Conservation (phyloP, 1,140 invertebrate genomes). For the Hycleus phaleratus region DNA sequence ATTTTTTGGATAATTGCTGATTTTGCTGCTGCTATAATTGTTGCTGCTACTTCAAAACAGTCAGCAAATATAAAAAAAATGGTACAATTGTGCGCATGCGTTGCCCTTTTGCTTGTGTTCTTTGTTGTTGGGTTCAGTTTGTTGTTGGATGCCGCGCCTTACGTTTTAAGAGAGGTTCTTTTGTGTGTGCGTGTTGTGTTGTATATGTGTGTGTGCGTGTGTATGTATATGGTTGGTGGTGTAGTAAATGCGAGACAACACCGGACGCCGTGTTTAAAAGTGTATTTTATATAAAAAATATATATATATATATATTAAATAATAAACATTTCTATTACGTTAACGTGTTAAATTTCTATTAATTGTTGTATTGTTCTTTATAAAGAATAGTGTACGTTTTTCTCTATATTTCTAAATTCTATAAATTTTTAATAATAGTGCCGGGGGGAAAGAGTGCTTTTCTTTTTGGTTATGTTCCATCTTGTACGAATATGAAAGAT, state of each 20-base stretch:
- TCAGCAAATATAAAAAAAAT: too few relatives aligned
- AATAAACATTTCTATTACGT: too few relatives aligned
- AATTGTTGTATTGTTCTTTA: too few relatives aligned
- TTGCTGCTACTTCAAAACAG: too few relatives aligned
- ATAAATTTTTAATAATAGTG: neutral
- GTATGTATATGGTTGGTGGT: slow-evolving; percentile 26
- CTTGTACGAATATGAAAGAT: slow-evolving; percentile 54
- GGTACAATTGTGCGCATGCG: slow-evolving; percentile 18
- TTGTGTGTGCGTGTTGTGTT: slow-evolving; percentile 34
- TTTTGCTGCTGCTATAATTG: too few relatives aligned
- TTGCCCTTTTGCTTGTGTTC: slow-evolving; percentile 11
- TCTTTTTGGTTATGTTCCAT: slow-evolving; percentile 34
- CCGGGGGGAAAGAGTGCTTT: neutral
- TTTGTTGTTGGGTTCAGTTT: slow-evolving; percentile 30
- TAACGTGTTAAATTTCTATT: too few relatives aligned
- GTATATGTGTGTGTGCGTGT: slow-evolving; percentile 33
- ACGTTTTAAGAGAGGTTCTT: slow-evolving; percentile 24
- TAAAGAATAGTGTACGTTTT: too few relatives aligned
- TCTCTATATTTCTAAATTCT: neutral
- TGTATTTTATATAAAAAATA: too few relatives aligned
- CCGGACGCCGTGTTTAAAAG: slow-evolving; percentile 54
- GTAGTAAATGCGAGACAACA: slow-evolving; percentile 50
- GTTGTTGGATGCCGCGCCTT: slow-evolving; percentile 27
- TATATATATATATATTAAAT: too few relatives aligned
- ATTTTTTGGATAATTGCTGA: too few relatives aligned